These are phyloP conservation scores for Dipodomys spectabilis DNA, from an alignment of 2,113 vertebrate species.

Conservation along the genomic window DNA sequence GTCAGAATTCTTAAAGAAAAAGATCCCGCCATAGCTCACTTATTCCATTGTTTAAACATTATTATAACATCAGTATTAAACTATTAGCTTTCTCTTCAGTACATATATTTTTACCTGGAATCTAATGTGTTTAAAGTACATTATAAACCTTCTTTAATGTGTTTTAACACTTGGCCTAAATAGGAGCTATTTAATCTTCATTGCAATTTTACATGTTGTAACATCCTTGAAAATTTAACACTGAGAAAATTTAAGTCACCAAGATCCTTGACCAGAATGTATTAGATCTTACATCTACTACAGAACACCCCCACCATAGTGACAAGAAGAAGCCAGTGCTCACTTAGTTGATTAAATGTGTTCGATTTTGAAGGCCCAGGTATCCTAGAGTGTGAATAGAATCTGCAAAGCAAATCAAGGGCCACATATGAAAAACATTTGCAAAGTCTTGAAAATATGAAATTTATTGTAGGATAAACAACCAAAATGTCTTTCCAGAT, in stretches of 20 bases:
- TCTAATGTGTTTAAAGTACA: neutral
- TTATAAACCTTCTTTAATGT: slow-evolving; percentile 9
- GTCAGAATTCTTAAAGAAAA: neutral
- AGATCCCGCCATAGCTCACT: neutral
- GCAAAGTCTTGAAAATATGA: slow-evolving; percentile 41
- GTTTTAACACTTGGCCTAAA: slow-evolving; percentile 18
- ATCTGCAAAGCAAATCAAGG: neutral
- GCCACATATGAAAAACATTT: slow-evolving; percentile 25
- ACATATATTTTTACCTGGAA: slow-evolving; percentile 7
- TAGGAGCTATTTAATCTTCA: neutral
- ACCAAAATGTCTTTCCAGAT: neutral
- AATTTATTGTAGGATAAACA: neutral
- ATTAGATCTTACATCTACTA: slow-evolving; percentile 39
- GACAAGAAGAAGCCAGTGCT: neutral
- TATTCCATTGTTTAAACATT: neutral
- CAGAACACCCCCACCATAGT: neutral
- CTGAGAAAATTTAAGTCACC: neutral
- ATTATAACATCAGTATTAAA: neutral
- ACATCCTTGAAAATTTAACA: slow-evolving; percentile 44
- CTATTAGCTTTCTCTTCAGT: neutral
- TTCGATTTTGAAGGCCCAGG: slow-evolving; percentile 2
- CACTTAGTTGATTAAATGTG: slow-evolving; percentile 4
- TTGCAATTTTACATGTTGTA: neutral
- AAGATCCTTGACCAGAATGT: neutral
- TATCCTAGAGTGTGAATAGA: neutral